phyloP scores from a whole-genome alignment of 2,797 vertebrate genomes.

The Enteromius treurensis region DNA sequence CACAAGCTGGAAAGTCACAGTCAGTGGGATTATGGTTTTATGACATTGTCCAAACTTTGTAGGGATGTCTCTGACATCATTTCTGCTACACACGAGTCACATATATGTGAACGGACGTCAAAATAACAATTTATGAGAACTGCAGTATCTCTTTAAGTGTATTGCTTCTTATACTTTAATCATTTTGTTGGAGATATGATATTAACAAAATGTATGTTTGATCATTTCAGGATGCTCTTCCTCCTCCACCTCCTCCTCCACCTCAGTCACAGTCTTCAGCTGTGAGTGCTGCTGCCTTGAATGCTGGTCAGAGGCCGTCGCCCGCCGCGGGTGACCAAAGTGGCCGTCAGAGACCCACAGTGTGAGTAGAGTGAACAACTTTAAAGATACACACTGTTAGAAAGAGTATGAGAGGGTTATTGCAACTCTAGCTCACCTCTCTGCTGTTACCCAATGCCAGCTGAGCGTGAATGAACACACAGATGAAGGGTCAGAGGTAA shows the following conservation, averaged over 20 bases:
- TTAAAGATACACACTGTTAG: not conserved
- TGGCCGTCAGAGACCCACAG: slow-evolving; percentile 90
- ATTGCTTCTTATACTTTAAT: not conserved
- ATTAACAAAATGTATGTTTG: not conserved
- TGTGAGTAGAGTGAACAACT: slow-evolving; percentile 82
- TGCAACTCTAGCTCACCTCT: slow-evolving; percentile 40
- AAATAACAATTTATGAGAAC: not conserved
- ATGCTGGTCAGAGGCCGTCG: slow-evolving; percentile 82
- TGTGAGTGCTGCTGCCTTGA: slow-evolving; percentile 77
- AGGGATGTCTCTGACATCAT: slow-evolving; percentile 21
- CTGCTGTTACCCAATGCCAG: slow-evolving; percentile 60
- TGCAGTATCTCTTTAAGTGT: not conserved
- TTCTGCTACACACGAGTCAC: not conserved
- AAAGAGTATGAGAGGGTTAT: slow-evolving; percentile 43
- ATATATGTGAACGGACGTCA: not conserved
- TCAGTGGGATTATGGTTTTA: slow-evolving; percentile 31
- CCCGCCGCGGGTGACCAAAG: slow-evolving; percentile 84
- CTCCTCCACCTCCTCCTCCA: slow-evolving; percentile 91
- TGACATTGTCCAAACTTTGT: slow-evolving; percentile 4
- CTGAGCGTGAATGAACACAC: slow-evolving; percentile 64
- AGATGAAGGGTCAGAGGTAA: slow-evolving; percentile 69
- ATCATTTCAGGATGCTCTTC: slow-evolving; percentile 84
- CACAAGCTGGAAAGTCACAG: slow-evolving; percentile 64
- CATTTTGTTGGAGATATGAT: not conserved
- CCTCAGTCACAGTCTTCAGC: slow-evolving; percentile 86